Conservation (phyloP, 2,888 invertebrate genomes). For the Pharmacophagus antenor region DNA sequence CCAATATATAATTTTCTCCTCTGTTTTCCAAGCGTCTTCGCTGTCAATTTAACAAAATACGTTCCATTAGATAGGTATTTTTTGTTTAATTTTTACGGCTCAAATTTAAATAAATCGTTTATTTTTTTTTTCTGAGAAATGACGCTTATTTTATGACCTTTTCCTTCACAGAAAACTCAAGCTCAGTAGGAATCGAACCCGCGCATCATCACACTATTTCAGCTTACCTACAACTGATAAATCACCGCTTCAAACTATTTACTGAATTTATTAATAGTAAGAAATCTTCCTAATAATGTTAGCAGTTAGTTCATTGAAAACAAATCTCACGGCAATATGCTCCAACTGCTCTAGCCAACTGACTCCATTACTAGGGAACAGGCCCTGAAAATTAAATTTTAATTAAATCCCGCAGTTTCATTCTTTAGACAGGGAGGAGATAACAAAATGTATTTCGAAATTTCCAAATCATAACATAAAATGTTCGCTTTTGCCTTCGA, state of each 20-base stretch:
- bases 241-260: background rate
- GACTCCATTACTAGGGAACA: slow-evolving; percentile 42
- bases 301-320: slow-evolving; percentile 22
- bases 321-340: slow-evolving; percentile 46
- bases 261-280: background rate
- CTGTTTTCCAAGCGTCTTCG: slow-evolving; percentile 12
- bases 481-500: background rate
- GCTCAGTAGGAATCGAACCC: no score
- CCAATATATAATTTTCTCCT: background rate
- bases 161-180: no score
- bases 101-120: no score
- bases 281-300: slow-evolving; percentile 6
- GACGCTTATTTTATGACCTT: no score
- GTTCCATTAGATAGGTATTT: no score
- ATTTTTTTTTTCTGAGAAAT: no score
- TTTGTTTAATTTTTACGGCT: no score
- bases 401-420: slow-evolving; percentile 23
- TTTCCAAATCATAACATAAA: background rate
- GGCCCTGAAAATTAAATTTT: slow-evolving; percentile 43
- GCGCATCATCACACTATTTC: no score
- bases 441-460: background rate
- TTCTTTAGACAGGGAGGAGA: background rate
- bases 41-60: slow-evolving; percentile 4
- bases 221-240: no score
- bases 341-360: slow-evolving; percentile 43